Evolutionary conservation across 2,888 invertebrate species (phyloP).

Genomic region (Polylopha cassiicola): DNA sequence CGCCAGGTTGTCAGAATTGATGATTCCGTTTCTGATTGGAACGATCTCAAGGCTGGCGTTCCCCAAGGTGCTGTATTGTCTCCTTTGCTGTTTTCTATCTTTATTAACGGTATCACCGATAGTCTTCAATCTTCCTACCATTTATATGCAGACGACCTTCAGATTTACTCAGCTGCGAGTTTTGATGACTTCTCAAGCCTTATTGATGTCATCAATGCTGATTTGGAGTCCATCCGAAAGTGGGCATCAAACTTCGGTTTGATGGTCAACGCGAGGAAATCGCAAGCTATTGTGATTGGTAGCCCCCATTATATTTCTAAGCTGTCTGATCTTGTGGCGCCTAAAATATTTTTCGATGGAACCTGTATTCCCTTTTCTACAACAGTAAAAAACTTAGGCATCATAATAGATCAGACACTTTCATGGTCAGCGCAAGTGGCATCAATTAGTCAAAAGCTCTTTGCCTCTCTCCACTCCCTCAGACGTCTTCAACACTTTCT

Average conservation of each 20-base stretch:
- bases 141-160: neutral
- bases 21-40: conserved; percentile 2
- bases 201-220: too few relatives aligned
- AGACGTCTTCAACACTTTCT: neutral
- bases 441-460: too few relatives aligned
- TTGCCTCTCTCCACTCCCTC: neutral
- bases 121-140: neutral
- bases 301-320: too few relatives aligned
- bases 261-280: too few relatives aligned
- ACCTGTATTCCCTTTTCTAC: too few relatives aligned
- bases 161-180: neutral
- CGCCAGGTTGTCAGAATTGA: conserved; percentile 1
- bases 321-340: too few relatives aligned
- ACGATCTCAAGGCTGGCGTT: conserved; percentile 1
- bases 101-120: too few relatives aligned
- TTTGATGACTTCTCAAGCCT: neutral
- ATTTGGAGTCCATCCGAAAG: too few relatives aligned
- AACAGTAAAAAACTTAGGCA: too few relatives aligned
- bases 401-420: neutral
- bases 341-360: too few relatives aligned
- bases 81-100: neutral
- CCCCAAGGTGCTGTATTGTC: conserved; percentile 11
- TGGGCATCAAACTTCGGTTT: too few relatives aligned
- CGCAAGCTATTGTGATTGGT: neutral
- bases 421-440: neutral